Conservation (phyloP, 2,888 invertebrate genomes). For the Tridacna gigas region DNA sequence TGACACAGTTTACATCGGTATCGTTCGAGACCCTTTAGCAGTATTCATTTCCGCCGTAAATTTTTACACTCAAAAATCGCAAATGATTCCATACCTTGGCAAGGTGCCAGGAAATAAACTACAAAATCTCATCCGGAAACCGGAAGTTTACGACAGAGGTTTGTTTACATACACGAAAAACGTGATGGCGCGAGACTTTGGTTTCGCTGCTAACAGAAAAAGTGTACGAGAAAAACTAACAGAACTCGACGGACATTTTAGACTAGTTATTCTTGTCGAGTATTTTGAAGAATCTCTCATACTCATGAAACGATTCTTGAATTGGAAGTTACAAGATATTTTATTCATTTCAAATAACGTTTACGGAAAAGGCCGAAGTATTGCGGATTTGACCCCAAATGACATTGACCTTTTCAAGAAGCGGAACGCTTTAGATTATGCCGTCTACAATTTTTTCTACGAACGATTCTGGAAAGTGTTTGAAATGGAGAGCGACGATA, state of each 20-base stretch:
- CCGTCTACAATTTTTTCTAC: conserved; percentile 48
- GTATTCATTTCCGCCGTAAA: conserved; percentile 60
- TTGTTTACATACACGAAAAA: conserved; percentile 59
- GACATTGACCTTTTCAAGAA: conserved; percentile 48
- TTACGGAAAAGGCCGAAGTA: conserved; percentile 20
- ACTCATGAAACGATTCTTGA: conserved; percentile 57
- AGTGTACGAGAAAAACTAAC: conserved; percentile 18
- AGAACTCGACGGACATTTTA: conserved; percentile 46
- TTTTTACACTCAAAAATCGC: conserved; percentile 53
- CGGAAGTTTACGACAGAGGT: conserved; percentile 37
- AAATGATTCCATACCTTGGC: conserved; percentile 38
- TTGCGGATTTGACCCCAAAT: conserved; percentile 27
- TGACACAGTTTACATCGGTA: conserved; percentile 63
- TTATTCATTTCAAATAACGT: conserved; percentile 55
- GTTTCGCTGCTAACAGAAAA: conserved; percentile 33
- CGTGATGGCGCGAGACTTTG: conserved; percentile 61
- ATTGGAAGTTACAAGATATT: conserved; percentile 55
- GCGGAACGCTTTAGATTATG: conserved; percentile 52
- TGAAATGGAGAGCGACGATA: conserved; percentile 35
- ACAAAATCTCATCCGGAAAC: conserved; percentile 49
- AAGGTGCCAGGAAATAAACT: conserved; percentile 44
- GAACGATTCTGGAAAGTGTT: conserved; percentile 51
- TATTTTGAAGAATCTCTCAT: conserved; percentile 61
- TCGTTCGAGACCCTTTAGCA: conserved; percentile 64
- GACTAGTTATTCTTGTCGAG: conserved; percentile 57